Evolutionary conservation across 2,797 vertebrate genomes (phyloP), one percentile per base, ranked within the genome.

Genomic region (Discoglossus pictus): DNA sequence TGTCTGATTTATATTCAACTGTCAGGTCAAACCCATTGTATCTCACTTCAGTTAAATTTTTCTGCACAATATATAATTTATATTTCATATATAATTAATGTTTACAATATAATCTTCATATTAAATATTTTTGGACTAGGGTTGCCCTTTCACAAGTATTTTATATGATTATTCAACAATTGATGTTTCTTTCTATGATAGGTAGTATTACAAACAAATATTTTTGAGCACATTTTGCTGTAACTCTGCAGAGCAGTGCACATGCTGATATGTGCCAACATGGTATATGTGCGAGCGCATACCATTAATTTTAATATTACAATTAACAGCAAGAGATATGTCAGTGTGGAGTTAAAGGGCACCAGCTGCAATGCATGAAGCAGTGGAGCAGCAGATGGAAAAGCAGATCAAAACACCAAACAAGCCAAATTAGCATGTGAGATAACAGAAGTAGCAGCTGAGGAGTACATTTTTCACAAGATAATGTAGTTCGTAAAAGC

Each of bases 261-360:
- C n/a, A 35, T 24, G 23, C 23, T 31, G 47, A 52, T 53, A 36
- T 48, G 61, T 43, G 61, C 25, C 20, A 52, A 51, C 36, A 53
- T 54, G 61, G 20, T 63, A 23, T 52, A 31, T 58, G 15, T 42
- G 47, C 21, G 47, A 44, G 46, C 23, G 16, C 39, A 43, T 68
- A 43, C 47, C 40, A 68, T 68, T 68, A 52, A 61, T 68, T 60
- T 60, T 60, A 68, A 44, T 68, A 46, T 44, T 23, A 60, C 36
- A 68, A 61, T 60, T 52, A 68, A 51, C 20, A 51, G 46, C 44
- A 16, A 60, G 38, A 67, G 24, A 67, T 38, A 61, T 50, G 38
- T 47, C 17, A 52, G 11, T 21, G 9, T 40, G 55, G 34, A 48
- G 43, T 48, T 66, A 66, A 65, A 66, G 53, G 52, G 34, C 63